Evolutionary conservation across 2,113 vertebrate genomes (phyloP).

Genomic region (Elephantulus edwardii): DNA sequence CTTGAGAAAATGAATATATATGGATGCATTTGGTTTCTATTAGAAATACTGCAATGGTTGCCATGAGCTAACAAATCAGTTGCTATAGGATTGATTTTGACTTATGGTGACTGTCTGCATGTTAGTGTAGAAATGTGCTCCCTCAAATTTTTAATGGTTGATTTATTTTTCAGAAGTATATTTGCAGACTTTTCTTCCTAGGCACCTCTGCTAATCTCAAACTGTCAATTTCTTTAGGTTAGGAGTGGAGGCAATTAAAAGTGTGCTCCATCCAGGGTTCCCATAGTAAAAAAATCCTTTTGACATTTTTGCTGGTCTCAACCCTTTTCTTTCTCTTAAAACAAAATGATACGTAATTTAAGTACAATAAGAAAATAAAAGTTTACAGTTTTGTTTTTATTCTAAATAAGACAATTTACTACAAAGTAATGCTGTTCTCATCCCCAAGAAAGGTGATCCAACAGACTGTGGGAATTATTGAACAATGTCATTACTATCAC

Average conservation of each 20-base stretch:
- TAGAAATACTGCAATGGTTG: not conserved
- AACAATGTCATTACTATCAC: no score
- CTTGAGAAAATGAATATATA: not conserved
- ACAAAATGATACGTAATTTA: constrained; percentile 19
- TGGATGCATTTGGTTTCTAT: not conserved
- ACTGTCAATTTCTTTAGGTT: not conserved
- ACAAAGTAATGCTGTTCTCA: not conserved
- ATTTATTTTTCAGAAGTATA: not conserved
- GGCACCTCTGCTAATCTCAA: not conserved
- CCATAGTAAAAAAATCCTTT: not conserved
- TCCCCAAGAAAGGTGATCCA: no score
- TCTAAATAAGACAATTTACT: not conserved
- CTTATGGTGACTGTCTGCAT: not conserved
- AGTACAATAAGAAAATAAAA: not conserved
- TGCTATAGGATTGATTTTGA: not conserved
- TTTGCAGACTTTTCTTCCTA: not conserved
- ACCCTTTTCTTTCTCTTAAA: not conserved
- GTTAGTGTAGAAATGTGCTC: not conserved
- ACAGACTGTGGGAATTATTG: no score
- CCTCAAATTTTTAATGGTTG: not conserved
- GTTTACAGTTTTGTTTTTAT: not conserved
- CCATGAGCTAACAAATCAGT: not conserved
- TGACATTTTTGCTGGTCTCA: not conserved
- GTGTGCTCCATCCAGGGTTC: not conserved
- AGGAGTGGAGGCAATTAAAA: not conserved